Conservation (phyloP, 1,140 invertebrate species). For the Drosophila chauvacae region DNA sequence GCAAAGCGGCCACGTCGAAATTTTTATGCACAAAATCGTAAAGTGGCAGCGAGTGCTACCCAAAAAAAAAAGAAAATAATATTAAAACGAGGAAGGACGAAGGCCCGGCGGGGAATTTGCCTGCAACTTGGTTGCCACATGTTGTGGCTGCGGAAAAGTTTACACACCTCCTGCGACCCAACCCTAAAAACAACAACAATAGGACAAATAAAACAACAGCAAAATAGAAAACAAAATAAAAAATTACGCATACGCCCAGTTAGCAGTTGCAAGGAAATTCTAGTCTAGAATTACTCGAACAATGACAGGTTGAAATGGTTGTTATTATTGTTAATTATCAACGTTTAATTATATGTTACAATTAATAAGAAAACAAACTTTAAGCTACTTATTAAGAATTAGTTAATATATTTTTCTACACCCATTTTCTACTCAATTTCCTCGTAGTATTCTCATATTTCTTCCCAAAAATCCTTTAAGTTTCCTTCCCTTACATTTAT, state of each 20-base stretch:
- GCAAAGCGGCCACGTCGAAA: conserved; percentile 64
- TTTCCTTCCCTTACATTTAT: not conserved
- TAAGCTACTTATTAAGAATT: too few species aligned
- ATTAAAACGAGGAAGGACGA: not conserved
- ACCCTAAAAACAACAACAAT: not conserved
- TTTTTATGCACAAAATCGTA: conserved; percentile 58
- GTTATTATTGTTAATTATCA: not conserved
- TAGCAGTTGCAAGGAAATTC: conserved; percentile 30
- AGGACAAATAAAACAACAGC: not conserved
- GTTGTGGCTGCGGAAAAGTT: conserved; percentile 60
- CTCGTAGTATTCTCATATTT: not conserved
- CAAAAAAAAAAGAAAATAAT: not conserved
- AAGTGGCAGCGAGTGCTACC: conserved; percentile 24
- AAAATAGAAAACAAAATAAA: conserved; percentile 1
- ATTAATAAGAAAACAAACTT: too few species aligned
- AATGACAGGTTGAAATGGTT: too few species aligned
- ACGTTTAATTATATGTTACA: too few species aligned
- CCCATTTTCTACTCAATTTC: not conserved
- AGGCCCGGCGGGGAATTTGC: conserved; percentile 5
- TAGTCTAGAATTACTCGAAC: conserved; percentile 1
- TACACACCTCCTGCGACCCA: conserved; percentile 13
- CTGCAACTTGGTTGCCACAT: conserved; percentile 63
- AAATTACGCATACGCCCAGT: conserved; percentile 65
- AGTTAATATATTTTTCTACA: too few species aligned
- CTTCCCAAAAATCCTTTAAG: not conserved